Percentiles rank a stretch among this genome's conserved stretches.
Evolutionary conservation across 2,888 invertebrate genomes (phyloP).

Genomic region (Malacosoma neustria): DNA sequence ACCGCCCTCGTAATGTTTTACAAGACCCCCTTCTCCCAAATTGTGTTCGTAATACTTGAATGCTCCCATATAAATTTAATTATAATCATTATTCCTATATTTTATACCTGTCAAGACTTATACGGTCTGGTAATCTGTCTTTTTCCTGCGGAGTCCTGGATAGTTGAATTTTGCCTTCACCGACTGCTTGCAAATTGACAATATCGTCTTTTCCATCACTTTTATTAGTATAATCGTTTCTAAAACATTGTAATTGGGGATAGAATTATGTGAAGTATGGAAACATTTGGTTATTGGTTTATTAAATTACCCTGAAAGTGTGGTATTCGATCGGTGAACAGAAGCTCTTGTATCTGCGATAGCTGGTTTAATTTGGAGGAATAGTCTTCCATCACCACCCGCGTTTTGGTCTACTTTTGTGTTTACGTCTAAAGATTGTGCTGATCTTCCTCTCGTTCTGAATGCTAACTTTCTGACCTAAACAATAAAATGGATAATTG

Average conservation of each 20-base stretch:
- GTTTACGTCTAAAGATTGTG: constrained; percentile 57
- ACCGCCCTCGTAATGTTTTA: too few species aligned
- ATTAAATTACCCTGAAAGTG: constrained; percentile 46
- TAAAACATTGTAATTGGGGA: constrained; percentile 1
- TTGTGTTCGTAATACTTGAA: too few species aligned
- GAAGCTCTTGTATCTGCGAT: constrained; percentile 49
- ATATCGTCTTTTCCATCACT: constrained; percentile 51
- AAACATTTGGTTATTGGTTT: neutral
- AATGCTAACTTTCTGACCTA: constrained; percentile 51
- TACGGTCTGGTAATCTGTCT: constrained; percentile 89
- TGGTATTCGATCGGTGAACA: constrained; percentile 67
- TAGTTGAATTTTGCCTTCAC: constrained; percentile 80
- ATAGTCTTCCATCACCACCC: constrained; percentile 52
- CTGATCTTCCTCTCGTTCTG: constrained; percentile 63
- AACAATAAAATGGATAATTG: too few species aligned
- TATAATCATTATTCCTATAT: too few species aligned
- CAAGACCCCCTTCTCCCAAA: too few species aligned
- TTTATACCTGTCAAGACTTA: constrained; percentile 86
- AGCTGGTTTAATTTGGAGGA: constrained; percentile 65
- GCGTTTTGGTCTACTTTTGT: constrained; percentile 37
- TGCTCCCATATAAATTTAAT: too few species aligned
- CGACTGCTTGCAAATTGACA: constrained; percentile 72
- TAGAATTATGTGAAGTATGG: neutral
- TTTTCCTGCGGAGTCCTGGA: constrained; percentile 83
- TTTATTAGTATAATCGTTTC: constrained; percentile 2